A percentile compares a stretch with the other conserved stretches of the same genome.
Conservation (phyloP, 53 echinoderm and acorn worm species). For the Hippasteria phrygiana region DNA sequence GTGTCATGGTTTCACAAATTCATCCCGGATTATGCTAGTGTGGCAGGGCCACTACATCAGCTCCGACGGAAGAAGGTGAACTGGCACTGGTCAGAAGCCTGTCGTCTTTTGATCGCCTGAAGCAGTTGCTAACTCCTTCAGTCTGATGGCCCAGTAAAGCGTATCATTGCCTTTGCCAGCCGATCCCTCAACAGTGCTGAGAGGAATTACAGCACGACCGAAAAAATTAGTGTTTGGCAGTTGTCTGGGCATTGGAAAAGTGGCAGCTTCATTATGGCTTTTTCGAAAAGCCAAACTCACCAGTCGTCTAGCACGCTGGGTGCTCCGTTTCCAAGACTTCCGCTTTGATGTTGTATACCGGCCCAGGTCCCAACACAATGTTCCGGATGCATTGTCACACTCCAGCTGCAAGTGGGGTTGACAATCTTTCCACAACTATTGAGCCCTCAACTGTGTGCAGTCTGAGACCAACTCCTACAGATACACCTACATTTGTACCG, state of each 20-base stretch:
- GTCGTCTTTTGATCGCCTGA: conserved; percentile 33
- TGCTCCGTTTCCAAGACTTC: conserved; percentile 63
- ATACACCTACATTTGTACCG: too few relatives aligned
- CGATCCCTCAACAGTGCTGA: conserved; percentile 36
- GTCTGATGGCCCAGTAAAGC: background rate
- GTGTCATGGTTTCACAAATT: conserved; percentile 47
- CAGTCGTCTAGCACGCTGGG: conserved; percentile 55
- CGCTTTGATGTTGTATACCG: conserved; percentile 34
- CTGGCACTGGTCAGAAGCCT: conserved; percentile 52
- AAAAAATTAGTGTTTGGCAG: conserved; percentile 51
- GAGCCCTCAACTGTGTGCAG: too few relatives aligned
- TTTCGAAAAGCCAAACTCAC: conserved; percentile 59
- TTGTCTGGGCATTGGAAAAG: too few relatives aligned
- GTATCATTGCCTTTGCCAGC: conserved; percentile 52
- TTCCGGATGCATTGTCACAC: conserved; percentile 53
- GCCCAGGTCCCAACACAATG: conserved; percentile 41
- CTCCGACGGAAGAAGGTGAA: conserved; percentile 27
- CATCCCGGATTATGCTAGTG: background rate
- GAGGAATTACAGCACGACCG: conserved; percentile 51
- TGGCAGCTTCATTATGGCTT: too few relatives aligned
- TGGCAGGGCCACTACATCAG: conserved; percentile 38
- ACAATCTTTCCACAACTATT: too few relatives aligned
- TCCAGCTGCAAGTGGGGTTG: too few relatives aligned
- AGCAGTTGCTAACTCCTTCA: conserved; percentile 57
- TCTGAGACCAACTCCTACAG: too few relatives aligned